Conservation (phyloP, 1,140 invertebrate genomes). For the Protaetia brevitarsis region DNA sequence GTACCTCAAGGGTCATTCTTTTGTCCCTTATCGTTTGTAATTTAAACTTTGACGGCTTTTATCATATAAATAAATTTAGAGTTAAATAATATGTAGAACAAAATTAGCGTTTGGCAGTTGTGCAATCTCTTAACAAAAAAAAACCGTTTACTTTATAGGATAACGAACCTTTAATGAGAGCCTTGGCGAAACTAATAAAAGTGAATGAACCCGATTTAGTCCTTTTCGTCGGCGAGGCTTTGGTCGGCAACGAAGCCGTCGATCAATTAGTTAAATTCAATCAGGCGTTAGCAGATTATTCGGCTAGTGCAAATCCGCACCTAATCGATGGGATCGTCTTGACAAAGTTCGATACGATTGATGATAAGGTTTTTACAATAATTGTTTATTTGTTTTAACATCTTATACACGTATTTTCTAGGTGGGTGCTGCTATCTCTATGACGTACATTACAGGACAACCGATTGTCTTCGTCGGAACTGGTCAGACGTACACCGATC, state of each 20-base stretch:
- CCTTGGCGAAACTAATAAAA: constrained; percentile 86
- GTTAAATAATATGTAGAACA: too few species aligned
- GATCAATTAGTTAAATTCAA: constrained; percentile 99
- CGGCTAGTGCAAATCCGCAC: constrained; percentile 77
- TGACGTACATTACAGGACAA: constrained; percentile 99
- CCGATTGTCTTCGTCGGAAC: constrained; percentile 99
- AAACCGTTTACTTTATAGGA: constrained; percentile 55
- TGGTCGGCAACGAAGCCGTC: constrained; percentile 99
- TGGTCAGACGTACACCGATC: constrained; percentile 97
- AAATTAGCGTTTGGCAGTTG: not conserved
- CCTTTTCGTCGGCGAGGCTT: constrained; percentile 96
- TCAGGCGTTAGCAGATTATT: constrained; percentile 89
- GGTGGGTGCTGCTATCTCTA: constrained; percentile 98
- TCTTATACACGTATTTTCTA: constrained; percentile 46
- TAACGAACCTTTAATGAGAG: constrained; percentile 97
- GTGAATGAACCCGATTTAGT: constrained; percentile 95
- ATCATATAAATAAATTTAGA: too few species aligned
- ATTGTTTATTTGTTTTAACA: not conserved
- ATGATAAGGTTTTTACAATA: constrained; percentile 79
- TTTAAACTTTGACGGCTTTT: too few species aligned
- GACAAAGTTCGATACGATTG: constrained; percentile 99
- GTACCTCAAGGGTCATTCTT: too few species aligned
- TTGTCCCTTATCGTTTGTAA: too few species aligned
- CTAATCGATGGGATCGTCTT: constrained; percentile 97
- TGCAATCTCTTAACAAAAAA: not conserved